phyloP scores from a whole-genome alignment of 2,888 invertebrate species.

The Bombylius major region DNA sequence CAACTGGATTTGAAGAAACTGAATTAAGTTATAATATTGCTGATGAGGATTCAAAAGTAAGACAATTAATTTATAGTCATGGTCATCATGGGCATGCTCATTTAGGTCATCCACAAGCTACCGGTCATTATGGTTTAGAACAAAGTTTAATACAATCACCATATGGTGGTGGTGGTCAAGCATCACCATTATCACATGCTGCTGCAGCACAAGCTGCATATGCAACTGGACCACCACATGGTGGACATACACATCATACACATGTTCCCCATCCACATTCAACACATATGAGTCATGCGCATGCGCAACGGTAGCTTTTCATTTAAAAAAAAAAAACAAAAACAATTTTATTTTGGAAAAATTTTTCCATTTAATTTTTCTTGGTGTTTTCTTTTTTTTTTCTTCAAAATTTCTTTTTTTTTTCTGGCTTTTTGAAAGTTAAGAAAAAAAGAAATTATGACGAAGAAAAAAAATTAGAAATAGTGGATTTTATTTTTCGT shows the following conservation, averaged over 20 bases:
- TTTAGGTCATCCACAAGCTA: constrained; percentile 48
- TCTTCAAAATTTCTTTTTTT: no score
- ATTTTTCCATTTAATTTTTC: constrained; percentile 2
- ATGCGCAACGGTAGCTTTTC: constrained; percentile 65
- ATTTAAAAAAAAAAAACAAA: neutral
- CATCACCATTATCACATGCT: constrained; percentile 52
- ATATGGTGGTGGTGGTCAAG: constrained; percentile 40
- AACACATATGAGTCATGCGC: constrained; percentile 53
- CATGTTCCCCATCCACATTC: constrained; percentile 59
- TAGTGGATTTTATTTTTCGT: no score
- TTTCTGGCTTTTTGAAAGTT: no score
- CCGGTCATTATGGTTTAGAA: constrained; percentile 51
- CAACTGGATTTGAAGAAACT: constrained; percentile 96
- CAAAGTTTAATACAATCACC: constrained; percentile 62
- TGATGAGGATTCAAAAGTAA: constrained; percentile 94
- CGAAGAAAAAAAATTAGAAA: no score
- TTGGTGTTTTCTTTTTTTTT: constrained; percentile 2
- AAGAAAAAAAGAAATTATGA: no score
- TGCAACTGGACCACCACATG: constrained; percentile 24
- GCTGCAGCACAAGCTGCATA: constrained; percentile 35
- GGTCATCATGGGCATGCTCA: constrained; percentile 59
- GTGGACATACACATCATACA: constrained; percentile 43
- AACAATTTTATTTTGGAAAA: neutral
- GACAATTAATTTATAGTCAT: constrained; percentile 80
- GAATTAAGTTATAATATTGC: constrained; percentile 94